phyloP scores from a whole-genome alignment of 2,888 invertebrate species.

The Orchesella flavescens region DNA sequence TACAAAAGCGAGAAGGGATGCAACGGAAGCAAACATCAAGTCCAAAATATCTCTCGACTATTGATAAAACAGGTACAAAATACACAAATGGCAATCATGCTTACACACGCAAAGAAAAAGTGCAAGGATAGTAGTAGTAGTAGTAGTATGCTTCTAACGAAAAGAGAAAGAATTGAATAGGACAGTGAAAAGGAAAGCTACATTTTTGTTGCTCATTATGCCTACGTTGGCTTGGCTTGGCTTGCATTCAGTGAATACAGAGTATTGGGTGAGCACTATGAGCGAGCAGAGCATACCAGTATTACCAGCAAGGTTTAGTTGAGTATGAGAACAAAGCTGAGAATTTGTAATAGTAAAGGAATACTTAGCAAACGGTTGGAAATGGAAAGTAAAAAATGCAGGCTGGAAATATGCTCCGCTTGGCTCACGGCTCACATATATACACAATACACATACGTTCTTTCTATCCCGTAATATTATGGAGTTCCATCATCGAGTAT shows the following conservation, averaged over 20 bases:
- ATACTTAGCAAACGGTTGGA: too few relatives aligned
- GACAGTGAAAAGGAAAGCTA: background rate
- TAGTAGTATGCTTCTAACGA: background rate
- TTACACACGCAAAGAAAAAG: too few relatives aligned
- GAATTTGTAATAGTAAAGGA: too few relatives aligned
- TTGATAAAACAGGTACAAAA: slow-evolving; percentile 3
- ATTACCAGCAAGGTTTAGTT: background rate
- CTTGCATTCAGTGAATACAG: background rate
- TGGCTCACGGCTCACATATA: too few relatives aligned
- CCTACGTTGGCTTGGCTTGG: background rate
- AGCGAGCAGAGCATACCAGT: background rate
- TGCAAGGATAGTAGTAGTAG: too few relatives aligned
- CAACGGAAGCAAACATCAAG: too few relatives aligned
- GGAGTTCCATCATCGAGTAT: slow-evolving; percentile 24
- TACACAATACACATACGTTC: too few relatives aligned
- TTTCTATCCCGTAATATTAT: background rate
- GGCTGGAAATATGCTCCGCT: too few relatives aligned
- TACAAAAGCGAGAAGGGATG: too few relatives aligned
- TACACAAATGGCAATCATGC: too few relatives aligned
- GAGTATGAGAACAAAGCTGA: too few relatives aligned
- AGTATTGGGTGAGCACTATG: background rate
- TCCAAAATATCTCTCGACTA: background rate
- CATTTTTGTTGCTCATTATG: background rate
- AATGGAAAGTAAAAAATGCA: too few relatives aligned
- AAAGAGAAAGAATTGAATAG: slow-evolving; percentile 6